Base-by-base conservation (phyloP, 2,113 vertebrate species). In the Neomonachus schauinslandi region DNA sequence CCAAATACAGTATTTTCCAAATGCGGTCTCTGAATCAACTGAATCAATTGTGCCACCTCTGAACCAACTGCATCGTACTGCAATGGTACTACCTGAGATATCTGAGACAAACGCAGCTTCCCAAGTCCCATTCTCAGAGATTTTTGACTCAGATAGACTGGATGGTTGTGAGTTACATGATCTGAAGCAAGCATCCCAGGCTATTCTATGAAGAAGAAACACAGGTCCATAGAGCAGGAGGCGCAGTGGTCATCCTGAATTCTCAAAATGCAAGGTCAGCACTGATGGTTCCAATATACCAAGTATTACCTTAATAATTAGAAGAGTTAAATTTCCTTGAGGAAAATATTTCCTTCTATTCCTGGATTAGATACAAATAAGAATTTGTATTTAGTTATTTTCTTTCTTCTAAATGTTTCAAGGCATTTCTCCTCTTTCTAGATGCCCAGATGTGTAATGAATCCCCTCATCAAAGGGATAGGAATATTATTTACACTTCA, bases 41-140 rank as follows among this genome's bases (percentile, higher is more conserved):
- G 3, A 42, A 42, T 42, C 39, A 42, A 42, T 42, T 42, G 39
- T 42, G 39, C 39, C 39, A 42, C 39, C 57, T n/a, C 26, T 26
- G 18, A 51, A 65, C 7, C n/a, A 61, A 2, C 2, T 28, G 3
- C 16, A 1, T 65, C 19, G 0, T 42, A 39, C 4, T n/a, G 1
- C 16, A 33, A 2, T 31, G 46, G 0, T 26, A 49, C 42, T 14
- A 12, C 7, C 21, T 77, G 39, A 71, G n/a, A 33, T 39, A 0
- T 14, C 26, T 89, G 3, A 82, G 51, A 91, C 36, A 81, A 72
- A 39, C 51, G 15, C 15, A 94, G 15, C 26, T 95, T 84, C 36
- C 49, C 2, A 82, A 55, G 8, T 63, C 5, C 5, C 21, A 51
- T 18, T n/a, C 4, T 49, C 11, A 95, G 33, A 94, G 18, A 83